phyloP scores from a whole-genome alignment of 1,140 invertebrate genomes.

The Zaprionus taronus region DNA sequence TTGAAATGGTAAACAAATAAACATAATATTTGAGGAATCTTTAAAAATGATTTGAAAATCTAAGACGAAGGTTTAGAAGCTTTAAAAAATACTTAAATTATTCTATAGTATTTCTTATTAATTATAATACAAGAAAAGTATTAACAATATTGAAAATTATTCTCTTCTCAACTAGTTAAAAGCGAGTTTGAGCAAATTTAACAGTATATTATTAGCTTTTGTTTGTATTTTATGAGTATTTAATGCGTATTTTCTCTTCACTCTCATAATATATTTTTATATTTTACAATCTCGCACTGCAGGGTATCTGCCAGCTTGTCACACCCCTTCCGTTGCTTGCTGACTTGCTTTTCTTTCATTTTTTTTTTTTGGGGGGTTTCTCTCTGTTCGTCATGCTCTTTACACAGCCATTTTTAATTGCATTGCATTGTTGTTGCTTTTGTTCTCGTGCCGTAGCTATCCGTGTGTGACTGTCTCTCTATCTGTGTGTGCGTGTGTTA shows the following conservation, averaged over 20 bases:
- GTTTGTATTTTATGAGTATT: too few relatives aligned
- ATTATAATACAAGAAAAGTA: too few relatives aligned
- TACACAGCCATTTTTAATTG: slow-evolving; percentile 76
- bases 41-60: too few relatives aligned
- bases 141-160: too few relatives aligned
- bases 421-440: slow-evolving; percentile 71
- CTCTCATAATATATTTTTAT: background rate
- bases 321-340: background rate
- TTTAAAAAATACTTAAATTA: too few relatives aligned
- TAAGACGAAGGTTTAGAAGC: fast-evolving
- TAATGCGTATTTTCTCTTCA: background rate
- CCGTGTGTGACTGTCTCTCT: slow-evolving; percentile 9
- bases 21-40: too few relatives aligned
- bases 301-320: background rate
- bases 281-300: too few relatives aligned
- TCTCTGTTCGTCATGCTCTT: slow-evolving; percentile 25
- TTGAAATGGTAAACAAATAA: too few relatives aligned
- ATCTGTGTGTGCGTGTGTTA: slow-evolving; percentile 15
- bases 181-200: too few relatives aligned
- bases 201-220: too few relatives aligned
- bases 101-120: too few relatives aligned
- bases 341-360: slow-evolving; percentile 40
- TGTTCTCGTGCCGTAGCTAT: slow-evolving; percentile 14
- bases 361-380: slow-evolving; percentile 26
- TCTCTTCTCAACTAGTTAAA: too few relatives aligned